These are phyloP conservation scores for Heloderma charlesbogerti DNA, from an alignment of 2,113 vertebrate species.

Conservation along the genomic window DNA sequence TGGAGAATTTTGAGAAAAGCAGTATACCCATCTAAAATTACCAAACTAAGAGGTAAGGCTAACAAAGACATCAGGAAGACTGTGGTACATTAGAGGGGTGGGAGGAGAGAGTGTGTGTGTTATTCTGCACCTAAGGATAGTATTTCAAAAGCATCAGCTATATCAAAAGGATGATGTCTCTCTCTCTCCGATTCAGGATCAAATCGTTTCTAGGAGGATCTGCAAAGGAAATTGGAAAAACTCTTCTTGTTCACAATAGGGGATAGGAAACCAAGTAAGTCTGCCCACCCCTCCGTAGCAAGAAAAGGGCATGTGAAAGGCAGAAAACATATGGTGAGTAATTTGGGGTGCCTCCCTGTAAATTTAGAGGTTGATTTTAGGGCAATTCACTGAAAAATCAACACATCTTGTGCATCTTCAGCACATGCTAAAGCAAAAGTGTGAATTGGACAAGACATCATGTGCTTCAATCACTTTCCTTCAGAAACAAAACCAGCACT, in stretches of 20 bases:
- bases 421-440: background rate
- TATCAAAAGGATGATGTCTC: background rate
- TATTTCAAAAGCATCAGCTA: background rate
- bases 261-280: background rate
- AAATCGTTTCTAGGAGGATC: background rate
- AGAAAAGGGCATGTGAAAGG: background rate
- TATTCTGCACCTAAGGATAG: background rate
- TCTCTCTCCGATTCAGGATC: background rate
- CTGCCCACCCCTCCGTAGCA: background rate
- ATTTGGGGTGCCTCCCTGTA: background rate
- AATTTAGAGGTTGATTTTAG: background rate
- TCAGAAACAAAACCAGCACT: background rate
- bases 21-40: background rate
- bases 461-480: background rate
- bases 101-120: background rate
- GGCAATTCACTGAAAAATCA: background rate
- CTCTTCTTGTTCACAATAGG: background rate
- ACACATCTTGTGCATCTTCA: background rate
- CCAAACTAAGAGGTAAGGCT: background rate
- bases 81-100: background rate
- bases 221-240: background rate
- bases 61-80: background rate
- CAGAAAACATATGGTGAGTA: background rate
- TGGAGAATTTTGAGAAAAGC: background rate
- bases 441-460: background rate